Base-by-base conservation (phyloP, 2,113 vertebrate species). In the Oplegnathus fasciatus region DNA sequence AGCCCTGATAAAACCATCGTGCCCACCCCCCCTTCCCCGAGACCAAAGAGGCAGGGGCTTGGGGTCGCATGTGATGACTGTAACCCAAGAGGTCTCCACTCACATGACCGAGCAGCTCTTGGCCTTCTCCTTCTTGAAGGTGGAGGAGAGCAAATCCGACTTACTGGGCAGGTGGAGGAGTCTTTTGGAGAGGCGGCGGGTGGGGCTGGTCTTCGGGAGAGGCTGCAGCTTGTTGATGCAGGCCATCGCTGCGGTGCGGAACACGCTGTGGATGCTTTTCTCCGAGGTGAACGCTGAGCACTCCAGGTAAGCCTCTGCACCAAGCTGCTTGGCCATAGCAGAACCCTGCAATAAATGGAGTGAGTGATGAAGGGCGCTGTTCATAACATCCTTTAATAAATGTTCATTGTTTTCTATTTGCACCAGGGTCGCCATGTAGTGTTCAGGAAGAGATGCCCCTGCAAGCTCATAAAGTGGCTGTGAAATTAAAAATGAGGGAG, bases 21-120 rank as follows among this genome's bases (percentile, higher is more conserved):
- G 89, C 92, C 90, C 92, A 91, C 91, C 90, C 90, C 92, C 91
- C 91, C 92, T 93, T 94, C 94, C 94, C 94, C 92, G 75, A 94
- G 92, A 93, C 94, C 94, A 93, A 93, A 93, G 82, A 91, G 88
- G 83, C 84, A 75, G 91, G 90, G 92, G 90, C 71, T 77, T 69
- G 89, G 92, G 80, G 90, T 85, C n/a, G 84, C 81, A 74, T 76
- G 73, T 84, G 85, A 82, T 83, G 77, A 91, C 75, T 20, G 76
- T 86, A 86, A 89, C 91, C 87, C 65, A 48, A 48, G n/a, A 86
- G 70, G 61, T 80, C 89, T 88, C 86, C 81, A 89, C 95, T 98
- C 97, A 99, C 98, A 99, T 99, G 86, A 99, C 94, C 0, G 97
- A 98, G 94, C 98, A 99, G 94, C 97, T 98, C 95, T 97, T 98